Evolutionary conservation across 1,140 invertebrate species (phyloP).

Genomic region (Zaprionus camerounensis): DNA sequence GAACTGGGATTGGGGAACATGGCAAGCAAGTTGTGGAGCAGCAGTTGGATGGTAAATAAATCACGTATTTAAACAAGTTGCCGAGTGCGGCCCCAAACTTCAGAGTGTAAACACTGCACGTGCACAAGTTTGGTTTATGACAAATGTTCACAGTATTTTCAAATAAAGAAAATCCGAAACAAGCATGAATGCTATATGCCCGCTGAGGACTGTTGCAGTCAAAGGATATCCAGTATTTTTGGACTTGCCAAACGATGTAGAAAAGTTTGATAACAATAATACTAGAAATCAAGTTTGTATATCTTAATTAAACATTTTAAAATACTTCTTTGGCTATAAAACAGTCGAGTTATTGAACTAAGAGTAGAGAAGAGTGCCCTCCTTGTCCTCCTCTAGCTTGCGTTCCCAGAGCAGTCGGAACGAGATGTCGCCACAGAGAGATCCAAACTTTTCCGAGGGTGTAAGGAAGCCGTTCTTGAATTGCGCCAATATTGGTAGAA

Average conservation of each 20-base stretch:
- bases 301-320: too few relatives aligned
- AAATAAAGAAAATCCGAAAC: slow-evolving; percentile 26
- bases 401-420: slow-evolving; percentile 64
- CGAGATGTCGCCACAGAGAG: slow-evolving; percentile 38
- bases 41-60: slow-evolving; percentile 76
- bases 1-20: background rate
- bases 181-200: background rate
- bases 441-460: slow-evolving; percentile 21
- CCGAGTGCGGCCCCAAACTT: slow-evolving; percentile 59
- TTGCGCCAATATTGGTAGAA: slow-evolving; percentile 56
- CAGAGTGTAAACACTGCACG: slow-evolving; percentile 73
- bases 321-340: background rate
- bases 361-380: slow-evolving; percentile 51
- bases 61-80: slow-evolving; percentile 81
- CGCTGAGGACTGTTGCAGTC: background rate
- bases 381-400: slow-evolving; percentile 54
- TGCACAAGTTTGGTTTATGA: slow-evolving; percentile 79
- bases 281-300: background rate
- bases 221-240: background rate
- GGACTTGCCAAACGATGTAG: background rate
- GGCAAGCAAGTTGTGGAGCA: slow-evolving; percentile 38
- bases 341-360: slow-evolving; percentile 3
- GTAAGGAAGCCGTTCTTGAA: slow-evolving; percentile 49
- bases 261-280: background rate
- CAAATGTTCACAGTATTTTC: slow-evolving; percentile 63